Evolutionary conservation across 2,888 invertebrate genomes (phyloP).

Genomic region (Augochlorella aurata): DNA sequence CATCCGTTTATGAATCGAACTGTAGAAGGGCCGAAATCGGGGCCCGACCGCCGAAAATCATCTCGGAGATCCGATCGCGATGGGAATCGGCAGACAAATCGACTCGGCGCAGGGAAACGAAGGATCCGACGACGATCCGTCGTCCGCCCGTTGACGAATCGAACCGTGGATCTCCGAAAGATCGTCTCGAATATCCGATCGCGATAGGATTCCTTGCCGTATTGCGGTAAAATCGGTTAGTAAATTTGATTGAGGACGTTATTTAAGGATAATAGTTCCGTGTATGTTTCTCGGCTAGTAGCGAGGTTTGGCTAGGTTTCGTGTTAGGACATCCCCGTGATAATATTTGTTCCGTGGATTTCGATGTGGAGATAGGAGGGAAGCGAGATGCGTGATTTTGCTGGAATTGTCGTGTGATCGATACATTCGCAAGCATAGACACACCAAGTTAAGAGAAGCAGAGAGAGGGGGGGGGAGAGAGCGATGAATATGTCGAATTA

Average conservation of each 20-base stretch:
- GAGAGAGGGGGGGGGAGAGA: background rate
- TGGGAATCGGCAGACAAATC: constrained; percentile 45
- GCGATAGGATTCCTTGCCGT: constrained; percentile 30
- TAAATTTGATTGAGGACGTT: constrained; percentile 59
- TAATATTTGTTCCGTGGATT: background rate
- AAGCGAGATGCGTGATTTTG: background rate
- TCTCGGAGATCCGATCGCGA: constrained; percentile 9
- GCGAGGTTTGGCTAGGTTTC: constrained; percentile 23
- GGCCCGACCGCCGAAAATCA: background rate
- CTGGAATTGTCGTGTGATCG: constrained; percentile 9
- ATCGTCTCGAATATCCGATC: background rate
- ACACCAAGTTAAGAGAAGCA: background rate
- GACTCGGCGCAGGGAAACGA: no score
- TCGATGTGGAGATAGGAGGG: background rate
- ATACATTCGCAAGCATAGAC: constrained; percentile 4
- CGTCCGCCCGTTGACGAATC: background rate
- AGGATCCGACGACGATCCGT: constrained; percentile 22
- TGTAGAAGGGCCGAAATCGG: background rate
- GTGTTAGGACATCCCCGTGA: constrained; percentile 15
- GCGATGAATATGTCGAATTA: background rate
- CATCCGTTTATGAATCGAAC: constrained; percentile 12
- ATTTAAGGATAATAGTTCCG: constrained; percentile 24
- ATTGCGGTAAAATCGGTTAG: constrained; percentile 50
- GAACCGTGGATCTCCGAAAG: background rate
- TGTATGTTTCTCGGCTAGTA: constrained; percentile 37